Base-by-base conservation (phyloP, 2,888 invertebrate genomes). In the Amblyjoppa fuscipennis region DNA sequence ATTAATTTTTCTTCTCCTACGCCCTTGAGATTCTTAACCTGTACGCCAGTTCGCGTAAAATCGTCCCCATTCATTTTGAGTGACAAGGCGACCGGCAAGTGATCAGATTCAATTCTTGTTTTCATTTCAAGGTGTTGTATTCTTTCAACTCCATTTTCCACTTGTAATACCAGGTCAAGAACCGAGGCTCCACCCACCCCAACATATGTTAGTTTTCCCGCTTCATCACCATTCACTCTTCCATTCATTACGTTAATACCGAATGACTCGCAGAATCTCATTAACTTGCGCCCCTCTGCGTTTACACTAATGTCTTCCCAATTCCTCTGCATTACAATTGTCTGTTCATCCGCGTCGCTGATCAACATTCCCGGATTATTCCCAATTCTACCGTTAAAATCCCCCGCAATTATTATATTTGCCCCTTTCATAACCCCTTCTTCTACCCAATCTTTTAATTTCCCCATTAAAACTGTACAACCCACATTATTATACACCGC, bases 301-400 rank as follows among this genome's bases (percentile, higher is more conserved):
- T 31, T 31, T 31, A 31, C 31, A 31, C 2, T 31, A 31, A 31
- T 2, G 31, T 31, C 31, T 31, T 31, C 1, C 31, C 3, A 31
- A 2, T 31, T 31, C 31, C 31, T 31, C 31, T 31, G 31, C 1
- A 1, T 31, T 31, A 31, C 0, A 31, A 1, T 31, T 31, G 31
- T 31, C 31, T 31, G 31, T 31, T 31, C 31, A 31, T 31, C 31
- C 2, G 1, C 31, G 31, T 31, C 31, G 31, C 31, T 31, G n/a
- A 20, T 3, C 4, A 45, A 20, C 20, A 20, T 20, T 16, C 70
- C 80, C 25, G 69, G 56, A 2, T 79, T 49, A 1, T 28, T n/a
- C 2, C 78, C 81, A 7, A 86, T 81, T n/a, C 74, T 83, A 2
- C 75, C 78, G 34, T 85, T 85, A 6, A 74, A n/a, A 51, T 81